Percentiles rank a stretch among this genome's conserved stretches.
Evolutionary conservation across 2,113 vertebrate genomes (phyloP).

Genomic region (Cynoglossus semilaevis): DNA sequence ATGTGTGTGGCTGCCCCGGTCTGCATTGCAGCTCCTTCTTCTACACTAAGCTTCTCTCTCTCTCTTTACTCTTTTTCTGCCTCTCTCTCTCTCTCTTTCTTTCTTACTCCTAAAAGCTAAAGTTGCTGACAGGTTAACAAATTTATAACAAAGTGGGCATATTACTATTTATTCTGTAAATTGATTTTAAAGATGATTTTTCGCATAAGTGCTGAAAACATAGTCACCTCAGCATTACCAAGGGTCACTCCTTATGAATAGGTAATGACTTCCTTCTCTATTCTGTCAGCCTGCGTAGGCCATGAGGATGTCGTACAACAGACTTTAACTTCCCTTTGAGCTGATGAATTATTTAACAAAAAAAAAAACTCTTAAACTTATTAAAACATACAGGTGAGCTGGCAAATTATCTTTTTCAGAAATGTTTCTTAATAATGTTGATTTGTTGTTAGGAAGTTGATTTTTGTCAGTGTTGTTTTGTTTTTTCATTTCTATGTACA

Average conservation of each 20-base stretch:
- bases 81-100: background rate
- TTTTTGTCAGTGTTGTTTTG: background rate
- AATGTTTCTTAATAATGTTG: too few species aligned
- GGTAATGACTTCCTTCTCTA: slow-evolving; percentile 14
- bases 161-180: slow-evolving; percentile 2
- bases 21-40: slow-evolving; percentile 70
- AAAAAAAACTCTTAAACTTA: too few species aligned
- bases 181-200: background rate
- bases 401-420: too few species aligned
- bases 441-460: too few species aligned
- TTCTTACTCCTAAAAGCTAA: slow-evolving; percentile 6
- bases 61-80: slow-evolving; percentile 6
- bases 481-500: too few species aligned
- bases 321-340: too few species aligned
- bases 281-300: slow-evolving; percentile 11
- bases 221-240: background rate
- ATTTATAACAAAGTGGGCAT: background rate
- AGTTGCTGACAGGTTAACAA: slow-evolving; percentile 38
- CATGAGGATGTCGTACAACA: too few species aligned
- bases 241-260: slow-evolving; percentile 26
- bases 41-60: slow-evolving; percentile 50
- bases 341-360: too few species aligned
- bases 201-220: background rate
- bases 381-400: too few species aligned
- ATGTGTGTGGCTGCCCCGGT: slow-evolving; percentile 34